phyloP scores from a whole-genome alignment of 2,797 vertebrate genomes.

The Myripristis jacobus region DNA sequence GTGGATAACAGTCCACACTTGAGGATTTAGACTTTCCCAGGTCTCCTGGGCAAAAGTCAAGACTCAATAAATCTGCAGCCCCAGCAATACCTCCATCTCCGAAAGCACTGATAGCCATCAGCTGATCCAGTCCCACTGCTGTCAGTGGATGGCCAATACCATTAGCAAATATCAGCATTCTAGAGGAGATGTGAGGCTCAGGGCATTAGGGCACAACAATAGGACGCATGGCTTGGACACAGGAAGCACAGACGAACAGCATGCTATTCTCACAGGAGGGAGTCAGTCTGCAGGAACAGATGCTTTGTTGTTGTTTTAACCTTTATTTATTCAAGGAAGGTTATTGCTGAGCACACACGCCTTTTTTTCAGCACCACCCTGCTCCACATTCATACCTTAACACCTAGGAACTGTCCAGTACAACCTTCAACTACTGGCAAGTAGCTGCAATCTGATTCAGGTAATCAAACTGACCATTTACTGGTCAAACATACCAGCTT shows the following conservation, averaged over 20 bases:
- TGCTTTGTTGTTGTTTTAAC: slow-evolving; percentile 13
- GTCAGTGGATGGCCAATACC: slow-evolving; percentile 47
- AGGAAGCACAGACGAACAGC: slow-evolving; percentile 43
- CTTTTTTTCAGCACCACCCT: slow-evolving; percentile 49
- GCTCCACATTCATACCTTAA: slow-evolving; percentile 31
- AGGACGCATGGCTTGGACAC: slow-evolving; percentile 15
- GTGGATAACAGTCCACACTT: slow-evolving; percentile 34
- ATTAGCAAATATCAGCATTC: slow-evolving; percentile 59
- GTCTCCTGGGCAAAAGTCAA: slow-evolving; percentile 44
- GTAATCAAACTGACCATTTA: not conserved
- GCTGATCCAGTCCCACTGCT: slow-evolving; percentile 57
- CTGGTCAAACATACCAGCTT: no score
- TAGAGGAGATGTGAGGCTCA: slow-evolving; percentile 41
- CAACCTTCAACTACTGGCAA: slow-evolving; percentile 18
- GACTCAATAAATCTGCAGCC: slow-evolving; percentile 49
- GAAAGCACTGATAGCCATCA: slow-evolving; percentile 66
- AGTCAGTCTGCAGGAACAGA: slow-evolving; percentile 36
- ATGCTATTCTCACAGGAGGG: slow-evolving; percentile 32
- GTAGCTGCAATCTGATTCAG: not conserved
- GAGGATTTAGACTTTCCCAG: slow-evolving; percentile 49
- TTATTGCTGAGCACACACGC: slow-evolving; percentile 18
- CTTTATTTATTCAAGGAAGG: slow-evolving; percentile 34
- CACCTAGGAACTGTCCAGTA: not conserved
- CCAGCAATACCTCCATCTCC: slow-evolving; percentile 19
- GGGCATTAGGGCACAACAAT: slow-evolving; percentile 31